Evolutionary conservation across 2,113 vertebrate genomes (phyloP).

Genomic region (Alces alces): DNA sequence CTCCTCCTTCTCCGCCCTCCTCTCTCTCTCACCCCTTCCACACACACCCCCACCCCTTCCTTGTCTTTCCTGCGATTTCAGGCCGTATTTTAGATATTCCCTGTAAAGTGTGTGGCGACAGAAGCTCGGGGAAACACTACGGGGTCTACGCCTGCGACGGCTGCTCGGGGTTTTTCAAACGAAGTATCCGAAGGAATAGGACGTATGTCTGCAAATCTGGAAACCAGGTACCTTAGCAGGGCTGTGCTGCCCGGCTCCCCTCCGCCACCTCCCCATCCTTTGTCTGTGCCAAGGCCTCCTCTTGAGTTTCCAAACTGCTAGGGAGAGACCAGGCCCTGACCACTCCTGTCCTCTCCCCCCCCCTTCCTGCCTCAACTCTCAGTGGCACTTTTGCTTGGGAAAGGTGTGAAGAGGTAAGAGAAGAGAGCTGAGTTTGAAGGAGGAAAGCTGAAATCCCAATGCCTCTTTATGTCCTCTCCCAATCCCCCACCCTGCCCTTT

Average conservation of each 20-base stretch:
- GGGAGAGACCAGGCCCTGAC: background rate
- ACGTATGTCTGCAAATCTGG: constrained; percentile 99
- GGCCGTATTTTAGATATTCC: constrained; percentile 99
- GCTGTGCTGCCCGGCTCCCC: background rate
- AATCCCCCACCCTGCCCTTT: background rate
- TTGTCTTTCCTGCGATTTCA: constrained; percentile 69
- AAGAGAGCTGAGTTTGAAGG: background rate
- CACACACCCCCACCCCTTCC: background rate
- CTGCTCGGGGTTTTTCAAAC: constrained; percentile 98
- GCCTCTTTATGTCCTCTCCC: background rate
- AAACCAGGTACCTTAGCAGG: constrained; percentile 88
- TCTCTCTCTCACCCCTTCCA: constrained; percentile 9
- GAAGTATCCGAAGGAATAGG: constrained; percentile 96
- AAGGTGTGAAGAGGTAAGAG: background rate
- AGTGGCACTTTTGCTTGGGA: background rate
- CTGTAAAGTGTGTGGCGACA: constrained; percentile 98
- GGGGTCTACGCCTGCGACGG: constrained; percentile 98
- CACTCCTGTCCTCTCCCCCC: background rate
- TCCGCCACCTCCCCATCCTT: background rate
- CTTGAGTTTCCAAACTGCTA: background rate
- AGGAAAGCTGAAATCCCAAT: background rate
- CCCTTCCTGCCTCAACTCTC: background rate
- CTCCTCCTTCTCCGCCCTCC: constrained; percentile 24
- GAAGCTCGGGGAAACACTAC: constrained; percentile 98
- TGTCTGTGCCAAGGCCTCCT: background rate